A percentile compares a stretch with the other conserved stretches of the same genome.
Evolutionary conservation across 2,113 vertebrate species (phyloP).

Genomic region (Carassius gibelio): DNA sequence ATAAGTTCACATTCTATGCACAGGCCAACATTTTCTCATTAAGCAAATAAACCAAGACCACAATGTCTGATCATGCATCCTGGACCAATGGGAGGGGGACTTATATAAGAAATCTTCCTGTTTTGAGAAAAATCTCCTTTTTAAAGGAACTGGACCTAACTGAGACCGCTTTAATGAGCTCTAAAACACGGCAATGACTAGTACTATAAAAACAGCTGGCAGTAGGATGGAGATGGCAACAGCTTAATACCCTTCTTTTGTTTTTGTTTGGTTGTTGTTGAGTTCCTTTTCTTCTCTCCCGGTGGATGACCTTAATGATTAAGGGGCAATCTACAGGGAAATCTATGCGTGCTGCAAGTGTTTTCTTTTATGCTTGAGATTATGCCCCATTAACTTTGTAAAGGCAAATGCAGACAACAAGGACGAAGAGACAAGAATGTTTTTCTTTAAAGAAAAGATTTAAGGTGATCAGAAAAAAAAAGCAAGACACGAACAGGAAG

Average conservation of each 20-base stretch:
- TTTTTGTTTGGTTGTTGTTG: slow-evolving; percentile 69
- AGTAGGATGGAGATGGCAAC: slow-evolving; percentile 57
- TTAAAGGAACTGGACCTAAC: slow-evolving; percentile 40
- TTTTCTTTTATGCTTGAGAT: slow-evolving; percentile 52
- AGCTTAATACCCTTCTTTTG: slow-evolving; percentile 54
- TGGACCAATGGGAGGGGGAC: slow-evolving; percentile 29
- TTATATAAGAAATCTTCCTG: slow-evolving; percentile 37
- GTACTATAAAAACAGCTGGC: slow-evolving; percentile 64
- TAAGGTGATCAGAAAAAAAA: not conserved
- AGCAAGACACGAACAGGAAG: not conserved
- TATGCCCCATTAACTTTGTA: slow-evolving; percentile 55
- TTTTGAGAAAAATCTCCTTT: slow-evolving; percentile 36
- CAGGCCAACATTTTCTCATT: slow-evolving; percentile 46
- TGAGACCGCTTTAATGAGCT: slow-evolving; percentile 54
- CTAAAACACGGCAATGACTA: slow-evolving; percentile 48
- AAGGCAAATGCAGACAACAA: slow-evolving; percentile 48
- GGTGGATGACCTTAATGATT: slow-evolving; percentile 62
- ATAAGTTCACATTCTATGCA: slow-evolving; percentile 5
- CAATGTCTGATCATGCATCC: slow-evolving; percentile 44
- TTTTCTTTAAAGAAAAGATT: slow-evolving; percentile 19
- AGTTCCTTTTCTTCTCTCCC: slow-evolving; percentile 57
- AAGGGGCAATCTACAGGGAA: slow-evolving; percentile 62
- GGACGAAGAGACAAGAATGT: slow-evolving; percentile 29
- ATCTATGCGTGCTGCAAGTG: slow-evolving; percentile 55
- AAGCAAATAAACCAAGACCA: slow-evolving; percentile 44